Conservation (phyloP, 2,797 vertebrate species). For the Gymnopithys bicolor region DNA sequence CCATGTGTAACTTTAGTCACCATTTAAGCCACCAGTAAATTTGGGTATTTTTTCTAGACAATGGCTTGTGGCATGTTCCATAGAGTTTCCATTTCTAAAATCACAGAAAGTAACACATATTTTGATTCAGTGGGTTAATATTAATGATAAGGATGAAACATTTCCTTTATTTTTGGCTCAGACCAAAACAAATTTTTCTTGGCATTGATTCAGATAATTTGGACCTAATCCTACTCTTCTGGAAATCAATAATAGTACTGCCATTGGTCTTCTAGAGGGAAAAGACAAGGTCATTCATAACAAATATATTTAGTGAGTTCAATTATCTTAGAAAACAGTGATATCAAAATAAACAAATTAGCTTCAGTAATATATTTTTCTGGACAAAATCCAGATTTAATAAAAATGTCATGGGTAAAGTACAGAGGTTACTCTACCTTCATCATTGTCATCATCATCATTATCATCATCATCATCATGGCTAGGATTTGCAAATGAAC, state of each 20-base stretch:
- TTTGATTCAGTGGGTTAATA: slow-evolving; percentile 36
- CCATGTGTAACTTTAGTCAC: not conserved
- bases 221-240: not conserved
- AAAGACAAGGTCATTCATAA: not conserved
- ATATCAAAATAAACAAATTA: slow-evolving; percentile 44
- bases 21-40: not conserved
- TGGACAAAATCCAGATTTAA: slow-evolving; percentile 35
- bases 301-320: not conserved
- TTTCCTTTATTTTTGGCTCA: slow-evolving; percentile 40
- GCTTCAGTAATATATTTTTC: not conserved
- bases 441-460: no score
- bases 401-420: slow-evolving; percentile 49
- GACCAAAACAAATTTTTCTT: slow-evolving; percentile 38
- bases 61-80: accelerated
- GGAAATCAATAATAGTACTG: not conserved
- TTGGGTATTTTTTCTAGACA: not conserved
- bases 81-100: not conserved
- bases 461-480: no score
- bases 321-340: not conserved
- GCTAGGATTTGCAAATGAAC: no score
- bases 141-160: not conserved
- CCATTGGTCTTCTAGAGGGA: not conserved
- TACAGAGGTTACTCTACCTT: not conserved
- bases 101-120: not conserved
- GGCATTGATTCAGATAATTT: slow-evolving; percentile 6